Base-by-base conservation (phyloP, 2,113 vertebrate genomes). In the Formicarius rufipectus region DNA sequence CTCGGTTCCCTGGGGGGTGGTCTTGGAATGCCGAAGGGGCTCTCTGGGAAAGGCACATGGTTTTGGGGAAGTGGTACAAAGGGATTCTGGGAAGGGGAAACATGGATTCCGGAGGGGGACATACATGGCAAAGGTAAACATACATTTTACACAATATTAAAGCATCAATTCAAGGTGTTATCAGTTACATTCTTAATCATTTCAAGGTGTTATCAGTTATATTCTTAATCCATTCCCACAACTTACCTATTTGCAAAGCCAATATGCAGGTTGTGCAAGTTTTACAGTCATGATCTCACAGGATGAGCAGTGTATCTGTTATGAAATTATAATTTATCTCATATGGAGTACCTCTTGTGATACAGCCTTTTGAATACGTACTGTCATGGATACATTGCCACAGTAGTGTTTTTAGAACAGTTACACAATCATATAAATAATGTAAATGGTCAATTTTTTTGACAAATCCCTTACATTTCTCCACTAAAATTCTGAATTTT, bases 301-400 rank as follows among this genome's bases (percentile, higher is more conserved):
- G 33, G 24, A 55, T 11, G 7, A 84, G 19, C 10, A 58, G 6
- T 8, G 3, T 30, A 27, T 81, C 21, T 39, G 2, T 13, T 68
- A 7, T 20, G 45, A 93, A 87, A 64, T 52, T 3, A 47, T 3
- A 47, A 16, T 21, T 74, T 94, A 53, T 68, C 7, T 33, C 23
- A 21, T 42, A 7, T 15, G 10, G 7, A 25, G 19, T 7, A 56
- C 25, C 11, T 76, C 8, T 55, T 55, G 37, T 47, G 63, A 77
- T 39, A 23, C 12, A 63, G 6, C 18, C 28, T 24, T 79, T 76
- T 40, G 62, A 85, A 52, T 27, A 63, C 18, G 37, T 18, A 18
- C 8, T 39, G 14, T n/a, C 2, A 4, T 0, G 0, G 22, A 42
- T 49, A 31, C 3, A 7, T 22, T 63, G 33, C 47, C 24, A 44